Evolutionary conservation across 2,888 invertebrate species (phyloP).

Genomic region (Drosophila mayaguana): DNA sequence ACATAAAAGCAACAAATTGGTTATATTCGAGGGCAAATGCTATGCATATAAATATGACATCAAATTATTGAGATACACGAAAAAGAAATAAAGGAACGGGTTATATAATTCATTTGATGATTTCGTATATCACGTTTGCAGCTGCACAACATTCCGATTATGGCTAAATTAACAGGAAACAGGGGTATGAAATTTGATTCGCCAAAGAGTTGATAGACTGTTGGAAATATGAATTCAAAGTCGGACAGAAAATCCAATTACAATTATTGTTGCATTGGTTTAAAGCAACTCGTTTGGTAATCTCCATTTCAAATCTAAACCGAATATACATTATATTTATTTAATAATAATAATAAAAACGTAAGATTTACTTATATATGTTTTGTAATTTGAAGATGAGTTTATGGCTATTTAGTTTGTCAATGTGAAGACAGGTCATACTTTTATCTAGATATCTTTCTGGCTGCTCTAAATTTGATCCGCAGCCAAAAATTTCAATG

Average conservation of each 20-base stretch:
- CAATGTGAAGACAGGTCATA: not conserved
- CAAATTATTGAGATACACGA: slow-evolving; percentile 54
- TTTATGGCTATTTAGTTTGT: not conserved
- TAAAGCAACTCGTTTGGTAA: not conserved
- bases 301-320: not conserved
- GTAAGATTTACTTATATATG: too few relatives aligned
- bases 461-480: not conserved
- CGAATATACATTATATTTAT: too few relatives aligned
- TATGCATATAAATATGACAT: slow-evolving; percentile 62
- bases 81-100: slow-evolving; percentile 11
- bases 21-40: slow-evolving; percentile 43
- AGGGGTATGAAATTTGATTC: not conserved
- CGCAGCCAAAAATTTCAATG: not conserved
- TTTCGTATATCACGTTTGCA: slow-evolving; percentile 1
- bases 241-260: not conserved
- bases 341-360: too few relatives aligned
- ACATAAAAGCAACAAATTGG: slow-evolving; percentile 53
- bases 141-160: not conserved
- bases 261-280: not conserved
- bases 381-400: not conserved
- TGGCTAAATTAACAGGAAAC: slow-evolving; percentile 6
- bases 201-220: not conserved
- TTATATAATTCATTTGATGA: slow-evolving; percentile 21
- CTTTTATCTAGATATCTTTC: not conserved
- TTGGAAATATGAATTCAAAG: not conserved